Conservation (phyloP, 2,888 invertebrate species). For the Agrotis puta region DNA sequence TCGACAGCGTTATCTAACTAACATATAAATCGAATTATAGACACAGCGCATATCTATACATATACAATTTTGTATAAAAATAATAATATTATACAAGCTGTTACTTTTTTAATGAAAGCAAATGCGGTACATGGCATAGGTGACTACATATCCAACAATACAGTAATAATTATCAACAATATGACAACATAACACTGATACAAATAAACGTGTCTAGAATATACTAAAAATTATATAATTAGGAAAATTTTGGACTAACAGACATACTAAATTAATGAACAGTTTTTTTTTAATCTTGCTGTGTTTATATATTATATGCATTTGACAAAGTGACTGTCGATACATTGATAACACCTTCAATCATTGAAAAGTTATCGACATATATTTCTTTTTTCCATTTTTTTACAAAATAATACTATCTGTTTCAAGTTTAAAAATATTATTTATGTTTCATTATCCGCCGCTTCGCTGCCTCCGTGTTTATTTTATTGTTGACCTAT, state of each 20-base stretch:
- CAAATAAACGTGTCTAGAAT: conserved; percentile 60
- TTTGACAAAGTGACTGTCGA: conserved; percentile 10
- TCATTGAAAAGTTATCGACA: conserved; percentile 39
- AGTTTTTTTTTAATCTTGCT: conserved; percentile 24
- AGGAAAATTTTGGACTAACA: conserved; percentile 67
- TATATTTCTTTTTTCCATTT: conserved; percentile 12
- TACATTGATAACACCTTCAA: not conserved
- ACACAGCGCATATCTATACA: conserved; percentile 74
- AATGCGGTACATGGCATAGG: conserved; percentile 60
- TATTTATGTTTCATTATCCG: conserved; percentile 18
- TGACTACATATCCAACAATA: conserved; percentile 63
- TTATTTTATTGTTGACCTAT: conserved; percentile 53
- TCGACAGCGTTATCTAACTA: conserved; percentile 77
- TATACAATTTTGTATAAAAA: conserved; percentile 75
- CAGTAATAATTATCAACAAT: conserved; percentile 59
- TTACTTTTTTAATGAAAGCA: conserved; percentile 68
- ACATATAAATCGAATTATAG: conserved; percentile 72
- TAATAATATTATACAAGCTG: conserved; percentile 79
- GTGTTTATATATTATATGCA: conserved; percentile 13
- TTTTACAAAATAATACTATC: conserved; percentile 41
- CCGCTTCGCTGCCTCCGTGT: conserved; percentile 44
- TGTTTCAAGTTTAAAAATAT: conserved; percentile 46
- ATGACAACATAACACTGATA: conserved; percentile 74
- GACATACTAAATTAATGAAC: conserved; percentile 52
- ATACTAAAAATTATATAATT: conserved; percentile 59